phyloP scores from a whole-genome alignment of 2,888 invertebrate genomes.

The Mythimna lalbum region DNA sequence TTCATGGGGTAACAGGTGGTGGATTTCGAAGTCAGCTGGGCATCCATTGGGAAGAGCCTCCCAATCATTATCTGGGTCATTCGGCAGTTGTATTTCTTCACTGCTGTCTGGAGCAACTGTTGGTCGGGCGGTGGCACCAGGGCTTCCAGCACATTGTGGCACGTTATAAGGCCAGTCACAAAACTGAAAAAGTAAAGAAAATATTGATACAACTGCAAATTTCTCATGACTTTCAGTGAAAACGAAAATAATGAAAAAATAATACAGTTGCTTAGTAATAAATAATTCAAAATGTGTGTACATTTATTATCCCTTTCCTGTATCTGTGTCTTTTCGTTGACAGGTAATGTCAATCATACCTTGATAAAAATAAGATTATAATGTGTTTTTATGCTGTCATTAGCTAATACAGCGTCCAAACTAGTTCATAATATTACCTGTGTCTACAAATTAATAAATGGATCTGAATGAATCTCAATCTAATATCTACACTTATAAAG shows the following conservation, averaged over 20 bases:
- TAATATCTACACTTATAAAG: too few relatives aligned
- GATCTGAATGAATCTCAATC: too few relatives aligned
- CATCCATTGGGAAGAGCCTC: constrained; percentile 66
- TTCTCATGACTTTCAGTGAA: too few relatives aligned
- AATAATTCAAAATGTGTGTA: background rate
- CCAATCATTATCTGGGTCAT: constrained; percentile 5
- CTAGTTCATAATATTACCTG: too few relatives aligned
- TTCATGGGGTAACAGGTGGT: constrained; percentile 67
- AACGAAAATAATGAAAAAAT: too few relatives aligned
- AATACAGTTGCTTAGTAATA: background rate
- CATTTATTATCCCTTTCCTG: background rate
- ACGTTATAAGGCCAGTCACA: constrained; percentile 70
- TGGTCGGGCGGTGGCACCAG: background rate
- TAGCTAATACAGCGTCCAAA: too few relatives aligned
- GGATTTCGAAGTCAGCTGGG: constrained; percentile 63
- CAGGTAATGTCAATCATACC: background rate
- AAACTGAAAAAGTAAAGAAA: background rate
- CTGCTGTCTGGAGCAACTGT: constrained; percentile 16
- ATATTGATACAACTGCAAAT: too few relatives aligned
- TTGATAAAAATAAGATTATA: background rate
- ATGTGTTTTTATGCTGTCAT: too few relatives aligned
- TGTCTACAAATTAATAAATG: too few relatives aligned
- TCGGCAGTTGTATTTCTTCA: constrained; percentile 1
- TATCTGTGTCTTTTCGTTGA: background rate
- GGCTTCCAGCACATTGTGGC: background rate